Evolutionary conservation across 2,113 vertebrate species (phyloP).

Genomic region (Tylochromis polylepis): DNA sequence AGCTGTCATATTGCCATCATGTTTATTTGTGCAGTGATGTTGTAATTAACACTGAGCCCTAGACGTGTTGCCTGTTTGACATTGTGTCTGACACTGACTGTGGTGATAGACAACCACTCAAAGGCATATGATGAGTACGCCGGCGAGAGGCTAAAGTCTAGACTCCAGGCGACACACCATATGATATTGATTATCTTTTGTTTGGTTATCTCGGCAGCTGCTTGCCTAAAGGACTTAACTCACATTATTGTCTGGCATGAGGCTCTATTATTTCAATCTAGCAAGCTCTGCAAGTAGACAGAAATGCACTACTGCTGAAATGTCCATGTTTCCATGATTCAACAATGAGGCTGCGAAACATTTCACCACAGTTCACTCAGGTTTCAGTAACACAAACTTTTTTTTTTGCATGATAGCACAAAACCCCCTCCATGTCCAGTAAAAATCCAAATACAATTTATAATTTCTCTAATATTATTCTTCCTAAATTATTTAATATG

Average conservation of each 20-base stretch:
- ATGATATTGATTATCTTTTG: constrained; percentile 78
- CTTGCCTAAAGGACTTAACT: constrained; percentile 68
- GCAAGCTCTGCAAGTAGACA: constrained; percentile 7
- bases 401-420: not conserved
- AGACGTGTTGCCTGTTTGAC: constrained; percentile 59
- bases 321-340: not conserved
- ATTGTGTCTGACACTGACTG: constrained; percentile 71
- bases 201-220: constrained; percentile 66
- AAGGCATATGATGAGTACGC: constrained; percentile 63
- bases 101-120: constrained; percentile 53
- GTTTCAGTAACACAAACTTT: not conserved
- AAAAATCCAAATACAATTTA: not conserved
- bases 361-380: not conserved
- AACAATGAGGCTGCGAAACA: not conserved
- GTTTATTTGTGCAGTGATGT: constrained; percentile 32
- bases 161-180: constrained; percentile 67
- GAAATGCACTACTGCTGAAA: constrained; percentile 14
- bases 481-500: not conserved
- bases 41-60: constrained; percentile 57
- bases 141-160: constrained; percentile 52
- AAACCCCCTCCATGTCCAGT: not conserved
- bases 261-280: constrained; percentile 60
- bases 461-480: not conserved
- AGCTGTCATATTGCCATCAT: not conserved
- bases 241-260: constrained; percentile 62